Evolutionary conservation across 1,140 invertebrate species (phyloP).

Genomic region (Bathynomus jamesi): DNA sequence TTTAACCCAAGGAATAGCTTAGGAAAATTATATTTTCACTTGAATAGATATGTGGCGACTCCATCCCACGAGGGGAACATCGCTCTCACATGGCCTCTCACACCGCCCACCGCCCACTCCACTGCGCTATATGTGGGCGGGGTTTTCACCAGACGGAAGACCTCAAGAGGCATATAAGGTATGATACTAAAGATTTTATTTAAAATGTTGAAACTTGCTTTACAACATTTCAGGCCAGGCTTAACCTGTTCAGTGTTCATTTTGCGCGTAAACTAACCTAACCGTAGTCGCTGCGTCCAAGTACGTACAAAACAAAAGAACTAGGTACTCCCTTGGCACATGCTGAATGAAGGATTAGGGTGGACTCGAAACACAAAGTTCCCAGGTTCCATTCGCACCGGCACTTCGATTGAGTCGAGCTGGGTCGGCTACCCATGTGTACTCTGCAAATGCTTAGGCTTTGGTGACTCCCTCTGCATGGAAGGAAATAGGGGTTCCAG

Average conservation of each 20-base stretch:
- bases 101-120: slow-evolving; percentile 31
- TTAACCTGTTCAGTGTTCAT: background rate
- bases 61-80: slow-evolving; percentile 31
- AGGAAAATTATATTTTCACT: too few species aligned
- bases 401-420: too few species aligned
- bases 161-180: slow-evolving; percentile 36
- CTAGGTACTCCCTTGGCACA: background rate
- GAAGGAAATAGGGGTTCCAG: too few species aligned
- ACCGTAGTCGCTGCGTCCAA: too few species aligned
- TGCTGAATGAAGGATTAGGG: background rate
- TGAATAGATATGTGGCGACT: slow-evolving; percentile 31
- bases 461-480: too few species aligned
- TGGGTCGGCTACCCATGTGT: too few species aligned
- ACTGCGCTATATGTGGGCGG: slow-evolving; percentile 33
- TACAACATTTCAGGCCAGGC: background rate
- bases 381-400: background rate
- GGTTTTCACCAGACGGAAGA: slow-evolving; percentile 36
- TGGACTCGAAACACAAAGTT: background rate
- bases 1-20: too few species aligned
- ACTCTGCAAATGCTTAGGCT: too few species aligned
- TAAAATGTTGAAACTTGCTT: background rate
- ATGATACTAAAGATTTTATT: background rate
- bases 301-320: background rate
- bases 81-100: slow-evolving; percentile 33
- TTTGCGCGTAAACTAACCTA: background rate